Evolutionary conservation across 1,140 invertebrate genomes (phyloP).

Genomic region (Lasaia peninsularis): DNA sequence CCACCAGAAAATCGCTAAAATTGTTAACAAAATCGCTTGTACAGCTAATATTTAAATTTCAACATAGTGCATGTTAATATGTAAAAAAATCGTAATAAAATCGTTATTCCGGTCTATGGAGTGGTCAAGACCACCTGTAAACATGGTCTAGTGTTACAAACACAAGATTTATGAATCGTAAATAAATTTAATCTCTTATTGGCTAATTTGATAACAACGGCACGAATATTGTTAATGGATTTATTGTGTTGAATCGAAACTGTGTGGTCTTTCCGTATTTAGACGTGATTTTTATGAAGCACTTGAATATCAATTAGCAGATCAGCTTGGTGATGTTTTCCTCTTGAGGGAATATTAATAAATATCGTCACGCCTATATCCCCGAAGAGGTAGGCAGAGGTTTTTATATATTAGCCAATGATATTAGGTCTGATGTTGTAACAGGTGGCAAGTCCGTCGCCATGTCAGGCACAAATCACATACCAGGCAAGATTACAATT

Average conservation of each 20-base stretch:
- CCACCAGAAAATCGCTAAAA: too few relatives aligned
- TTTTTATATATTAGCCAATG: too few relatives aligned
- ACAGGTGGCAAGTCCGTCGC: too few relatives aligned
- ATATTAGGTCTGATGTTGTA: too few relatives aligned
- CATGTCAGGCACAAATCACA: too few relatives aligned
- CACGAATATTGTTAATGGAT: not conserved
- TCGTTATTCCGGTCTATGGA: not conserved
- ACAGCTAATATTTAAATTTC: not conserved
- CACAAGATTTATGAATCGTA: conserved; percentile 2
- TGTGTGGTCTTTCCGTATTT: not conserved
- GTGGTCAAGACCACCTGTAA: not conserved
- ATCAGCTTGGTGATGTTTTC: too few relatives aligned
- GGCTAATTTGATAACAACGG: not conserved
- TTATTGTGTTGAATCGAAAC: not conserved
- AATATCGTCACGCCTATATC: too few relatives aligned
- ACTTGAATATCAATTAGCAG: not conserved
- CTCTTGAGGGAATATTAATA: too few relatives aligned
- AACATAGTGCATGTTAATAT: not conserved
- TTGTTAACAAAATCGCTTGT: too few relatives aligned
- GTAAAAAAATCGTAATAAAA: not conserved
- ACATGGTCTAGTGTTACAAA: not conserved
- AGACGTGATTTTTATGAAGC: not conserved
- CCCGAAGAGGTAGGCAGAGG: too few relatives aligned
- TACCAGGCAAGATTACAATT: too few relatives aligned
- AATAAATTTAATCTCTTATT: not conserved